A percentile compares a stretch with the other conserved stretches of the same genome.
These are phyloP conservation scores for Lasioglossum baleicum DNA, from an alignment of 1,140 invertebrate genomes.

Conservation along the genomic window DNA sequence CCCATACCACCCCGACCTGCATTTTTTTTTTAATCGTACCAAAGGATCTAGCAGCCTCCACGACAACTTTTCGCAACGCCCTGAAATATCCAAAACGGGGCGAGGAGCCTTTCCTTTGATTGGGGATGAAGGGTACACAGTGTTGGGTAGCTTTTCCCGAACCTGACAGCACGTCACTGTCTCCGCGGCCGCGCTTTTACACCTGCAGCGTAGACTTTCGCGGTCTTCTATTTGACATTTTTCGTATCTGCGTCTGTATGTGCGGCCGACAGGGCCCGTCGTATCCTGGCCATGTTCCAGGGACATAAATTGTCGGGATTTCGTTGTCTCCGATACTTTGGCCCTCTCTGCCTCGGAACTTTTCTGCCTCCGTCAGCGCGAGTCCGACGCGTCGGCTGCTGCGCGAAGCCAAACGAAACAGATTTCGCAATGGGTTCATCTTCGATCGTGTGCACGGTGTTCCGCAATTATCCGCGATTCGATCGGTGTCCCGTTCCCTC, in stretches of 20 bases:
- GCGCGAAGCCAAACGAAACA: background rate
- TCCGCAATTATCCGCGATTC: conserved; percentile 18
- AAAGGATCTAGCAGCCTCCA: too few species aligned
- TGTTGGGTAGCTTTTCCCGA: background rate
- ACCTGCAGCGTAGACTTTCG: conserved; percentile 16
- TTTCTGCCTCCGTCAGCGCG: conserved; percentile 8
- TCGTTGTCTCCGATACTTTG: conserved; percentile 50
- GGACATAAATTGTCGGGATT: conserved; percentile 60
- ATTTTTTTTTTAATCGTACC: too few species aligned
- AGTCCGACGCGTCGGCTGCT: background rate
- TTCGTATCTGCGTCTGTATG: conserved; percentile 7
- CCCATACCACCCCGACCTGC: too few species aligned
- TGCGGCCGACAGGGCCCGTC: background rate
- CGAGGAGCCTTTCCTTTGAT: too few species aligned
- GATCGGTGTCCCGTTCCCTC: background rate
- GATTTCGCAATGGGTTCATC: conserved; percentile 18
- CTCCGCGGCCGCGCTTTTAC: background rate
- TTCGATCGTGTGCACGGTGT: conserved; percentile 10
- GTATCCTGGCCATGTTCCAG: conserved; percentile 53
- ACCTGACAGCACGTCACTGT: background rate
- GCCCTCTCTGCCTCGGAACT: conserved; percentile 15
- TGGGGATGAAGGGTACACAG: too few species aligned
- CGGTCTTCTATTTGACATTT: conserved; percentile 46
- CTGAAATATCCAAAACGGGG: too few species aligned
- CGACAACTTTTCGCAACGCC: too few species aligned